A percentile compares a stretch with the other conserved stretches of the same genome.
These are phyloP conservation scores for Brachionus sp. DNA, from an alignment of 1,140 invertebrate species.

Conservation along the genomic window DNA sequence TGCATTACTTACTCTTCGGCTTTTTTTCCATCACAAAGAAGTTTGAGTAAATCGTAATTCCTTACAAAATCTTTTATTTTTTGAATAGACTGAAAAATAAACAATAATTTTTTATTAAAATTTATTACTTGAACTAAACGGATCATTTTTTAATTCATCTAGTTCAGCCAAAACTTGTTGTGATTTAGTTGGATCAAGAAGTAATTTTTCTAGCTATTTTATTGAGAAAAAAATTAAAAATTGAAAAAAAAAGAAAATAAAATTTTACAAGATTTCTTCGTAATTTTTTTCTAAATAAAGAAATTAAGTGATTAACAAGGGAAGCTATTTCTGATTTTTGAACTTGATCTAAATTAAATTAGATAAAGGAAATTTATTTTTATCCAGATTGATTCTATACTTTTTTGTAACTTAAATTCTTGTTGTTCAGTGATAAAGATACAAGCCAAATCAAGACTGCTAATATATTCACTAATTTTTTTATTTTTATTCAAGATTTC, in stretches of 20 bases:
- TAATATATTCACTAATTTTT: background rate
- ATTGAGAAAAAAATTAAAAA: background rate
- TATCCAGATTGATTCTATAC: background rate
- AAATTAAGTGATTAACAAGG: background rate
- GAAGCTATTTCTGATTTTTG: background rate
- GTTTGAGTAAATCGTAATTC: background rate
- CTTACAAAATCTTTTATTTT: background rate
- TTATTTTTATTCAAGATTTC: constrained; percentile 19
- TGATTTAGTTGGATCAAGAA: background rate
- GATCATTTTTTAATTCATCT: background rate
- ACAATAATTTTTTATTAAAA: background rate
- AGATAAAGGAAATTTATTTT: background rate
- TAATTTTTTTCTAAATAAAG: background rate
- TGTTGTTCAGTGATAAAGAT: background rate
- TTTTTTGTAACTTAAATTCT: background rate
- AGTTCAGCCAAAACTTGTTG: background rate
- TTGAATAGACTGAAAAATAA: background rate
- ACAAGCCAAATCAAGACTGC: background rate
- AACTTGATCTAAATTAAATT: background rate
- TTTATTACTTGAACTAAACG: background rate
- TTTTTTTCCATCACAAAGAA: constrained; percentile 19
- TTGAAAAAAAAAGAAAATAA: background rate
- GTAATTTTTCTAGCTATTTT: background rate
- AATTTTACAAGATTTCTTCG: background rate
- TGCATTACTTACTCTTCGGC: background rate